Evolutionary conservation across 2,888 invertebrate species (phyloP).

Genomic region (Drosophila testacea): DNA sequence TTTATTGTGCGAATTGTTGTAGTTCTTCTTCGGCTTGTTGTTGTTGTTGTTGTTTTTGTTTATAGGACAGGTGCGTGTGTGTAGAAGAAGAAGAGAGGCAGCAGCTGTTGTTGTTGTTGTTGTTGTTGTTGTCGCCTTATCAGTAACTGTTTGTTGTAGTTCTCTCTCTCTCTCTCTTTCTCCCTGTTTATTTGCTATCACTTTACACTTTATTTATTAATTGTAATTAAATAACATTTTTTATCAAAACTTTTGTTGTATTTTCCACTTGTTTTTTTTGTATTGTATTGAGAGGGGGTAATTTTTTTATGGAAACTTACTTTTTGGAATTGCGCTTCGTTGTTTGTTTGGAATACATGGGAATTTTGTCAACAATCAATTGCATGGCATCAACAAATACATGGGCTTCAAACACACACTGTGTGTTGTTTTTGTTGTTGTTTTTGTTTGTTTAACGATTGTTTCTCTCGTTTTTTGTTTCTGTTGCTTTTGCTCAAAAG

Average conservation of each 20-base stretch:
- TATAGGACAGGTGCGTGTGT: constrained; percentile 49
- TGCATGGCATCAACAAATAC: constrained; percentile 84
- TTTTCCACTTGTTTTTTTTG: constrained; percentile 18
- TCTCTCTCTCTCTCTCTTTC: constrained; percentile 27
- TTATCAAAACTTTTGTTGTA: not conserved
- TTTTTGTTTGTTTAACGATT: constrained; percentile 31
- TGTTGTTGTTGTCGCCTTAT: constrained; percentile 46
- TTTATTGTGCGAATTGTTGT: constrained; percentile 62
- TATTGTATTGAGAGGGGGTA: not conserved
- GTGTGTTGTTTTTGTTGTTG: constrained; percentile 43
- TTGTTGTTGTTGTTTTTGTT: constrained; percentile 35
- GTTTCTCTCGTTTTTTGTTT: constrained; percentile 25
- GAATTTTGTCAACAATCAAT: constrained; percentile 85
- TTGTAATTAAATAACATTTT: constrained; percentile 9
- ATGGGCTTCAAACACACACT: constrained; percentile 64
- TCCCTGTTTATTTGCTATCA: constrained; percentile 30
- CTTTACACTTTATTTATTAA: constrained; percentile 34
- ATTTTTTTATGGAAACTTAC: constrained; percentile 73
- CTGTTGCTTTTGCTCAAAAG: constrained; percentile 36
- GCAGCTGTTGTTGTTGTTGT: constrained; percentile 46
- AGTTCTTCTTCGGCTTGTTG: constrained; percentile 43
- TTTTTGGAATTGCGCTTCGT: constrained; percentile 85
- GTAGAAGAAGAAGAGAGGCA: constrained; percentile 37
- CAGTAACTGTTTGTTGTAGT: constrained; percentile 38
- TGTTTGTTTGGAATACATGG: constrained; percentile 85